A percentile compares a stretch with the other conserved stretches of the same genome.
Evolutionary conservation across 2,888 invertebrate species (phyloP).

Genomic region (Drosophila picticornis): DNA sequence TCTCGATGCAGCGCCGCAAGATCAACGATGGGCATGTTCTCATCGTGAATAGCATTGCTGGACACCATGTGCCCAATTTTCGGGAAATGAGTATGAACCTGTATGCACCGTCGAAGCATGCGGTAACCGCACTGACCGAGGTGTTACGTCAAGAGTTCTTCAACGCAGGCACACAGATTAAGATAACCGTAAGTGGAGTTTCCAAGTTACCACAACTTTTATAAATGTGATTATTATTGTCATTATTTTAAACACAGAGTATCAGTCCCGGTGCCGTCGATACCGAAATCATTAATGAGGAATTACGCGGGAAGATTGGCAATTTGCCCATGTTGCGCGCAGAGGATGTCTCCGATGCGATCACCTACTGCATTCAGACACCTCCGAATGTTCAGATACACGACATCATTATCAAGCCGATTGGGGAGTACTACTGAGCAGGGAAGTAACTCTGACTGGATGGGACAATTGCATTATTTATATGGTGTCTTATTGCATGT

Average conservation of each 20-base stretch:
- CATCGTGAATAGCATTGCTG: constrained; percentile 85
- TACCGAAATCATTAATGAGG: constrained; percentile 71
- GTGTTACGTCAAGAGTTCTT: constrained; percentile 83
- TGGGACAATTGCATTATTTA: background rate
- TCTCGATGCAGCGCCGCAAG: constrained; percentile 85
- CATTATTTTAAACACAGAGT: constrained; percentile 59
- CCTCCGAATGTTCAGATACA: constrained; percentile 80
- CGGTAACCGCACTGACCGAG: constrained; percentile 83
- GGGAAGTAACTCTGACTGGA: background rate
- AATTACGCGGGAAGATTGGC: rapidly evolving
- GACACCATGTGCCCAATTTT: constrained; percentile 82
- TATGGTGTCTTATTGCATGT: background rate
- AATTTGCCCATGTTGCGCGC: constrained; percentile 49
- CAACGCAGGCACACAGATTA: constrained; percentile 67
- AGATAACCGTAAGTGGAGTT: constrained; percentile 72
- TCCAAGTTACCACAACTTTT: background rate
- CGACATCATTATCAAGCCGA: constrained; percentile 75
- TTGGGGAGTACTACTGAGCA: constrained; percentile 58
- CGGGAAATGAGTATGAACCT: constrained; percentile 68
- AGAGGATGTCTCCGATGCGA: constrained; percentile 80
- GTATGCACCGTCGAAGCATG: constrained; percentile 83
- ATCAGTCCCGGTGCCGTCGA: constrained; percentile 80
- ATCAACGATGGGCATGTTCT: constrained; percentile 86
- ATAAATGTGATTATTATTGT: background rate
- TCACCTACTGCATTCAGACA: constrained; percentile 76